Evolutionary conservation across 2,888 invertebrate species (phyloP), one percentile per base, ranked within the genome.

Genomic region (Epicampocera succincta): DNA sequence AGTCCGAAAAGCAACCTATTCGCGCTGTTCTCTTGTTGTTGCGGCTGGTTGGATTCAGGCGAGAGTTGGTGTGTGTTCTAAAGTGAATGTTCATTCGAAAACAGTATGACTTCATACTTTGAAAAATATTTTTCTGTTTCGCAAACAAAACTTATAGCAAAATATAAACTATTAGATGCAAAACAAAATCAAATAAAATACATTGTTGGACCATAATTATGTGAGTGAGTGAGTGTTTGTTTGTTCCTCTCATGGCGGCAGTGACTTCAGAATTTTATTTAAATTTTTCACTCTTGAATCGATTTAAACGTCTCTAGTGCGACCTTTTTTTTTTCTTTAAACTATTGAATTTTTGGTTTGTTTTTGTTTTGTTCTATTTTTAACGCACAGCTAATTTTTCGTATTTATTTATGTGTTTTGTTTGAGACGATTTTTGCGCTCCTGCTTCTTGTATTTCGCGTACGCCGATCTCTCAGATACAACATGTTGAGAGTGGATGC

Each of bases 71-170:
- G 60, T 50, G 38, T 61, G 21, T 72, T 11, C 29, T 33, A 33
- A 33, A 33, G 8, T 15, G 54, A 40, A 40, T 46, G 40, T 25
- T n/a, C n/a, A n/a, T n/a, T 19, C 61, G 25, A 66, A 80, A 61
- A 66, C 56, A 44, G 77, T 68, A 81, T 81, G 81, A 81, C 81
- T 81, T 77, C 81, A 81, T 81, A 73, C 76, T 74, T 76, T 48
- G 29, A 40, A 56, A 82, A 52, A 69, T 44, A 60, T 58, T 33
- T 69, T 74, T 75, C 19, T 38, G 40, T 74, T 79, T 68, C 4
- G 48, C 52, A 50, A 25, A 54, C 54, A 17, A 38, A 42, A 54
- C n/a, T 40, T 11, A 54, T 33, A 33, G 33, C 3, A 40, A 13
- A 48, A 17, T 33, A 21, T 12, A 12, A 38, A 38, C 15, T 54